Base-by-base conservation (phyloP, 2,888 invertebrate genomes). In the Microplitis deprimator region DNA sequence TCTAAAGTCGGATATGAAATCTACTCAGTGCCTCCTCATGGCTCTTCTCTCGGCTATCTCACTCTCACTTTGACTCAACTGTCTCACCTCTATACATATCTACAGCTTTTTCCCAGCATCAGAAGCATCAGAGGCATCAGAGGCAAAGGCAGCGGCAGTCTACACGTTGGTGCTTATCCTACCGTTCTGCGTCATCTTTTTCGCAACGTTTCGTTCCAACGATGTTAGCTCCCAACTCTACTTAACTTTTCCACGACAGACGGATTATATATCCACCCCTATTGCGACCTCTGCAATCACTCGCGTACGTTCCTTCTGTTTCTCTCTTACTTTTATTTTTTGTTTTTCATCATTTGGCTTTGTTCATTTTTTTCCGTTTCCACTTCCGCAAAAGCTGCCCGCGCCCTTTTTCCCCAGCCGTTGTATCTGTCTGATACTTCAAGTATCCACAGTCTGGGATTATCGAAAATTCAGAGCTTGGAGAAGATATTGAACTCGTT, bases 1-100 rank as follows among this genome's bases (percentile, higher is more conserved):
- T 81, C 80, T 79, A 80, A 80, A 82, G 79, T 80, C 80, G 79
- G 75, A 82, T 77, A 79, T 79, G 77, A 80, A 81, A 79, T 78
- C 77, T 79, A 65, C 74, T 76, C 75, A 76, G 79, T 67, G 68
- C 75, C 76, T 81, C 74, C 74, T 68, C 73, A 64, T 38, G 61
- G 17, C 17, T 16, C 62, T 62, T 1, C 29, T 29, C 3, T 29
- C 0, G 29, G 29, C 29, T 29, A 29, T 29, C 29, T 13, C 75
- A 39, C 67, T 60, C n/a, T 13, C 39, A 39, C 60, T 50, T n/a
- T 40, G 38, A 38, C 59, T 6, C 38, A 68, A 68, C 5, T 50
- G 50, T 50, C 50, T 50, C 50, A 50, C 13, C 50, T 50, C 13
- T 50, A 50, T 13, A 50, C 10, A 50, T 13, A 29, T 29, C 29